phyloP scores from a whole-genome alignment of 2,113 vertebrate species.

The Tautogolabrus adspersus region DNA sequence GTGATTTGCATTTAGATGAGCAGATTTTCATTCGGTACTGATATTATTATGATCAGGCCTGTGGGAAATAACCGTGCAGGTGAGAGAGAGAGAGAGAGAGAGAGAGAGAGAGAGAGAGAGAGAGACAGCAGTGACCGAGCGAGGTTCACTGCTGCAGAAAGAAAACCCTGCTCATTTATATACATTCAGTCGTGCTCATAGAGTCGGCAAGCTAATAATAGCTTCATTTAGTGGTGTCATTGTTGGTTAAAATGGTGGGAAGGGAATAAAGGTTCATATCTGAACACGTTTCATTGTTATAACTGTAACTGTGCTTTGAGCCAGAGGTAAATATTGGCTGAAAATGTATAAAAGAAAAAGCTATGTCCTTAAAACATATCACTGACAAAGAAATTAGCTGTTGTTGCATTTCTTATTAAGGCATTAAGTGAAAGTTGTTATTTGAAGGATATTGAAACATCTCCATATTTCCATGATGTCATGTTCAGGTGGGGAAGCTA shows the following conservation, averaged over 20 bases:
- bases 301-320: not conserved
- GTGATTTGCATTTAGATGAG: slow-evolving; percentile 86
- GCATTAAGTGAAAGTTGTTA: no score
- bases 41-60: slow-evolving; percentile 66
- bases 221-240: slow-evolving; percentile 6
- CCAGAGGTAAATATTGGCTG: not conserved
- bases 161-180: slow-evolving; percentile 23
- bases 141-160: slow-evolving; percentile 50
- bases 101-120: slow-evolving; percentile 36
- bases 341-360: not conserved
- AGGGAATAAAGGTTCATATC: not conserved
- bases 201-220: slow-evolving; percentile 11
- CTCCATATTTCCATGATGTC: no score
- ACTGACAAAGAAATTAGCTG: no score
- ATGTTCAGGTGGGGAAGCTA: no score
- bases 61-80: slow-evolving; percentile 60
- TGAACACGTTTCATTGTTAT: slow-evolving; percentile 3
- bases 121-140: slow-evolving; percentile 45
- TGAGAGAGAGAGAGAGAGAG: slow-evolving; percentile 40
- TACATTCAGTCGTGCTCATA: slow-evolving; percentile 13
- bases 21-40: slow-evolving; percentile 72
- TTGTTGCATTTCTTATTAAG: no score
- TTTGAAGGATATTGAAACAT: no score
- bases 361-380: no score
- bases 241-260: slow-evolving; percentile 8